phyloP scores from a whole-genome alignment of 2,888 invertebrate species.

The Hofmannophila pseudospretella region DNA sequence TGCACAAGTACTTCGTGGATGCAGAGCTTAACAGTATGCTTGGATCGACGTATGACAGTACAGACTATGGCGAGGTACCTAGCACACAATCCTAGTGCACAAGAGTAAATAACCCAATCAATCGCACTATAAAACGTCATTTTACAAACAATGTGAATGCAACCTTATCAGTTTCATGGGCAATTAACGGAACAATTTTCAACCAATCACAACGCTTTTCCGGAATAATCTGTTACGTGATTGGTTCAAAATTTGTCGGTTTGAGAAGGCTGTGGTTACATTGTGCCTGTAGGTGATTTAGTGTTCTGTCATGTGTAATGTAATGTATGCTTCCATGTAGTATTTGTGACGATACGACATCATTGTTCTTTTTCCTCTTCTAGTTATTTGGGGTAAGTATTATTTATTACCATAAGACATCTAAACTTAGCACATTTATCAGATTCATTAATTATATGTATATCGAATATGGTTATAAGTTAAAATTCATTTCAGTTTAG shows the following conservation, averaged over 20 bases:
- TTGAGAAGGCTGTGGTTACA: slow-evolving; percentile 14
- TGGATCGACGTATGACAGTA: slow-evolving; percentile 79
- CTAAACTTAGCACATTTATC: no score
- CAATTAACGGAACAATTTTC: slow-evolving; percentile 1
- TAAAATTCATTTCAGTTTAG: no score
- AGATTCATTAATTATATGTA: no score
- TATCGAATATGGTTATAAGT: no score
- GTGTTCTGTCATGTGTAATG: slow-evolving; percentile 21
- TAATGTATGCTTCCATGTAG: slow-evolving; percentile 59
- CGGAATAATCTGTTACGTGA: slow-evolving; percentile 1
- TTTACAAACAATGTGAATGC: slow-evolving; percentile 14
- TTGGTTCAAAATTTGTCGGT: slow-evolving; percentile 10
- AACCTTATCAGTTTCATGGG: slow-evolving; percentile 7
- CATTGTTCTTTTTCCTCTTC: slow-evolving; percentile 39
- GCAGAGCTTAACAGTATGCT: slow-evolving; percentile 88
- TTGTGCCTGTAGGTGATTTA: slow-evolving; percentile 12
- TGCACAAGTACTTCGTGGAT: slow-evolving; percentile 89
- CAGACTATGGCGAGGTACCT: slow-evolving; percentile 70
- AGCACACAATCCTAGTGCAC: slow-evolving; percentile 21
- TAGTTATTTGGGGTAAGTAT: slow-evolving; percentile 61
- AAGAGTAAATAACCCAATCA: slow-evolving; percentile 7
- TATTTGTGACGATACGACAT: slow-evolving; percentile 58
- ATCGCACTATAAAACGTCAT: slow-evolving; percentile 16
- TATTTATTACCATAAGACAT: slow-evolving; percentile 13
- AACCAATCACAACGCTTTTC: slow-evolving; percentile 9